phyloP scores from a whole-genome alignment of 2,888 invertebrate species.

The Acleris holmiana region DNA sequence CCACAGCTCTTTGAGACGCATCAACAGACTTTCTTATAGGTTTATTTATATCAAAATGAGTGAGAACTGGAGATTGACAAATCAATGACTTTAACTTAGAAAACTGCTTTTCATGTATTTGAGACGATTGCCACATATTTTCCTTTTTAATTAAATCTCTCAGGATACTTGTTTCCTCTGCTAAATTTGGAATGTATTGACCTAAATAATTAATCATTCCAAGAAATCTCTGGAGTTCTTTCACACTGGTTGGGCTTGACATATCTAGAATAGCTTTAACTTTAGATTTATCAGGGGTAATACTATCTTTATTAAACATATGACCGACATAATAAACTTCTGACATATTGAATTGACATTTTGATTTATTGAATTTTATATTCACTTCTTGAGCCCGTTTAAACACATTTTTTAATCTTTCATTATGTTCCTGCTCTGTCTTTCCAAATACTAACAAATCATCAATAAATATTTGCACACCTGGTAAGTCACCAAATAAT shows the following conservation, averaged over 20 bases:
- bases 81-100: constrained; percentile 32
- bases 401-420: constrained; percentile 27
- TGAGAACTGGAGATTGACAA: constrained; percentile 37
- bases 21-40: constrained; percentile 38
- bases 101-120: constrained; percentile 39
- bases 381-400: constrained; percentile 32
- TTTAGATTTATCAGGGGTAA: constrained; percentile 29
- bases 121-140: constrained; percentile 45
- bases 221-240: constrained; percentile 36
- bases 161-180: constrained; percentile 33
- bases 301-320: too few species aligned
- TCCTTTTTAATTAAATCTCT: constrained; percentile 44
- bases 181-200: constrained; percentile 37
- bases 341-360: constrained; percentile 31
- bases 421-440: constrained; percentile 30
- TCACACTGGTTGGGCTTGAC: constrained; percentile 27
- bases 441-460: constrained; percentile 34
- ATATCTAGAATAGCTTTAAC: constrained; percentile 34
- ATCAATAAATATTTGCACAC: constrained; percentile 37
- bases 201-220: constrained; percentile 39
- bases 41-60: constrained; percentile 36
- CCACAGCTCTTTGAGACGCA: constrained; percentile 36
- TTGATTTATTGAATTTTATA: constrained; percentile 39
- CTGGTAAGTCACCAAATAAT: constrained; percentile 32
- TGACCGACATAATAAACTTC: constrained; percentile 24